Conservation (phyloP, 2,113 vertebrate species). For the Bos taurus region ARS-UCD2.0 NC_037357.1:136883001-136883500, state of each 20-base stretch:
- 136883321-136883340: not conserved
- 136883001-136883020: not conserved
- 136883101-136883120: not conserved
- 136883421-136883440: fast-evolving
- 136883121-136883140: not conserved
- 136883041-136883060: fast-evolving
- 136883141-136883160: not conserved
- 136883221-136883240: not conserved
- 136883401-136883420: not conserved
- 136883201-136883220: not conserved
- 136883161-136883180: fast-evolving
- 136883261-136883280: not conserved
- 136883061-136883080: not conserved
- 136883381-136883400: not conserved
- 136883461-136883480: not conserved
- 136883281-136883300: not conserved
- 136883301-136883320: not conserved
- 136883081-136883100: not conserved
- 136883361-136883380: not conserved
- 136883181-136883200: not conserved
- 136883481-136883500: not conserved
- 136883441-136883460: not conserved
- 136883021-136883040: not conserved
- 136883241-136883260: not conserved
- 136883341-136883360: not conserved